A percentile compares a stretch with the other conserved stretches of the same genome.
These are phyloP conservation scores for Gobiocypris rarus DNA, from an alignment of 2,113 vertebrate species.

Conservation along the genomic window DNA sequence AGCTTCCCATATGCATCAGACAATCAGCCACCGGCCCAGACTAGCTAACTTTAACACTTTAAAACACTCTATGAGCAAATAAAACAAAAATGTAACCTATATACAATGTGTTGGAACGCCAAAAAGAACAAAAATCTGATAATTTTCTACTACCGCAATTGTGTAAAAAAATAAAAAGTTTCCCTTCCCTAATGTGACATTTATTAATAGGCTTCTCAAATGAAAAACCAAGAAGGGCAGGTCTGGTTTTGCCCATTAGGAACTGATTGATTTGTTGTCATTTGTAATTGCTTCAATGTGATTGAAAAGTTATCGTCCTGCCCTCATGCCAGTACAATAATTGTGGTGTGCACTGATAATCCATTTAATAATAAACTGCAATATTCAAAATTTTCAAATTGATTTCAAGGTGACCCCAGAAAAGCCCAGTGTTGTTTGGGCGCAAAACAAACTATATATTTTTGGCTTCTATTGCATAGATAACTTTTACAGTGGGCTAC, in stretches of 20 bases:
- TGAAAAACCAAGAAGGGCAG: background rate
- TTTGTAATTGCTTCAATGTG: background rate
- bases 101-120: no score
- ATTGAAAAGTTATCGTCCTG: background rate
- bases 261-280: background rate
- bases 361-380: background rate
- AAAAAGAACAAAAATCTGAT: no score
- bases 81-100: background rate
- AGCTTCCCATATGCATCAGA: no score
- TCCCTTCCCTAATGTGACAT: no score
- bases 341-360: background rate
- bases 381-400: background rate
- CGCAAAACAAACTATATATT: background rate
- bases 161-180: no score
- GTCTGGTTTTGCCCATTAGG: background rate
- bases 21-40: no score
- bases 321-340: background rate
- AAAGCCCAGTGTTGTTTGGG: background rate
- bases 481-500: background rate
- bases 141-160: no score
- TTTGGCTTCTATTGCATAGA: no score
- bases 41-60: background rate
- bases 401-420: background rate
- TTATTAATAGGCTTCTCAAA: background rate
- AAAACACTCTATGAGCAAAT: background rate